Evolutionary conservation across 2,113 vertebrate species (phyloP), one percentile per base, ranked within the genome.

Genomic region (Pongo abelii): DNA sequence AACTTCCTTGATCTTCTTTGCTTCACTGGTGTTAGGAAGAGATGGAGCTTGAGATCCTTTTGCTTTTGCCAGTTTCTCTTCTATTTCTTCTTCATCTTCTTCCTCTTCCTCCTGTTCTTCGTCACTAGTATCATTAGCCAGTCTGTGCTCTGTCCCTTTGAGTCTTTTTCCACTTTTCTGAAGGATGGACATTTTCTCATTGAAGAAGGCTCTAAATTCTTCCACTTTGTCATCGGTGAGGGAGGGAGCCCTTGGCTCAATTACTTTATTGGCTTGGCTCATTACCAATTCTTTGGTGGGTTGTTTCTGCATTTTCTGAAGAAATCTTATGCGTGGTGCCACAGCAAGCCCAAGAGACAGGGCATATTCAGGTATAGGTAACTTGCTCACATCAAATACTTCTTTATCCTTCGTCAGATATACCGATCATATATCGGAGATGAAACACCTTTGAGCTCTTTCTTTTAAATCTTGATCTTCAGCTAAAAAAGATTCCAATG

Each of bases 351-450:
- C 99, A 86, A 99, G 99, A 9, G 99, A 99, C 98, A 96, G n/a
- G 1, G 99, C 99, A 80, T 99, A 99, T 95, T 99, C 98, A 59
- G 99, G 94, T 32, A 99, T 97, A 85, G 98, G 98, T 84, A 99
- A 98, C 85, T 99, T 99, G 94, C 98, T 99, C 96, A 99, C 99
- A 96, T 99, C 99, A 93, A 99, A 99, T 55, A 99, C 99, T 48
- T 99, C 99, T 96, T 99, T 99, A 98, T 99, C 99, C 99, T 99
- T 99, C 99, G 99, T 99, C 90, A 99, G 98, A 98, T 99, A 99
- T 59, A 99, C 98, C 0, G 99, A 99, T 97, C 99, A 99, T 95
- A 99, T 98, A 95, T 99, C 99, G 61, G 99, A 99, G 35, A 99
- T 99, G 79, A 99, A 99, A 96, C 99, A 99, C 98, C 99, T 98